Evolutionary conservation across 2,888 invertebrate species (phyloP).

Genomic region (Agrotis clavis): DNA sequence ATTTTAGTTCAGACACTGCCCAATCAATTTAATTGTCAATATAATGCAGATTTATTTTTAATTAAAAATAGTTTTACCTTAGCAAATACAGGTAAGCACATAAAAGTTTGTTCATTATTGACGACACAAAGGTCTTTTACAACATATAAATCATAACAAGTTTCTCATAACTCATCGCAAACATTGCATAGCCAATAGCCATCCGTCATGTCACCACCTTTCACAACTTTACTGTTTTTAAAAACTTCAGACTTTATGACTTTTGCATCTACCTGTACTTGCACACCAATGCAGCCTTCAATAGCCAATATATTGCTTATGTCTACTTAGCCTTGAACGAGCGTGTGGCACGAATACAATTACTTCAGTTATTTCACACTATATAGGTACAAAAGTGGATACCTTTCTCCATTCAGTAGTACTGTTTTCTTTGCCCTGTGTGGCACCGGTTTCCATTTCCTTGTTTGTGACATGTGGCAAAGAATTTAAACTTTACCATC

Average conservation of each 20-base stretch:
- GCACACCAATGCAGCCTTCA: conserved; percentile 55
- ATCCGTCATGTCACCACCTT: neutral
- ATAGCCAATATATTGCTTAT: conserved; percentile 59
- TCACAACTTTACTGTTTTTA: neutral
- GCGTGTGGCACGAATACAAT: conserved; percentile 82
- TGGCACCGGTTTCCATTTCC: conserved; percentile 27
- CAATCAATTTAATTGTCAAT: neutral
- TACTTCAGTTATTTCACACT: conserved; percentile 78
- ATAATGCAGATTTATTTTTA: neutral
- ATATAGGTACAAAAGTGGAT: conserved; percentile 62
- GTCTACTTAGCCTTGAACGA: conserved; percentile 53
- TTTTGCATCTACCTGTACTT: conserved; percentile 47
- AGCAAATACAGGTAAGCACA: neutral
- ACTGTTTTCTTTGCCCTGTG: conserved; percentile 42
- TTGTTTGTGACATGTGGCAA: neutral
- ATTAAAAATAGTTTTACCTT: neutral
- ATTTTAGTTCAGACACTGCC: neutral
- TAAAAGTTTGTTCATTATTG: neutral
- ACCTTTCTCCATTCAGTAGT: conserved; percentile 54
- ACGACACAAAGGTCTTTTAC: neutral
- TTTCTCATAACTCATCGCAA: neutral
- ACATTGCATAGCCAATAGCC: neutral
- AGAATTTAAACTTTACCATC: no score
- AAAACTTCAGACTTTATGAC: conserved; percentile 22
- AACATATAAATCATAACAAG: neutral